Conservation (phyloP, 2,113 vertebrate species). For the Psophia crepitans region DNA sequence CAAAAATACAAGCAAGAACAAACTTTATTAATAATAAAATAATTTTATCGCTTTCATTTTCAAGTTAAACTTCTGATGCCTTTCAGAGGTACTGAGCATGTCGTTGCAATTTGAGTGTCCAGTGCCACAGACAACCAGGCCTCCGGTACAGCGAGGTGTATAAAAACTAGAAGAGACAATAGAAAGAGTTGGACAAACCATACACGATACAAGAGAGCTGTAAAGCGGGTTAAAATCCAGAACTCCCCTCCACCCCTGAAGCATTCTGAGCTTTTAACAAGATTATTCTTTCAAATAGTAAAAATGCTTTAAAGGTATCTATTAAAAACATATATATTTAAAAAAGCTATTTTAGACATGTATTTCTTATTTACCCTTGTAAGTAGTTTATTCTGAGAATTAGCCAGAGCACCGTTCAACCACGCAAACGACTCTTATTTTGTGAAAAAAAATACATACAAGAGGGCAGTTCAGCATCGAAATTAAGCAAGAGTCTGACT, state of each 20-base stretch:
- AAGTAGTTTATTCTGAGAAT: neutral
- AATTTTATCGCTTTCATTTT: neutral
- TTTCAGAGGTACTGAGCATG: neutral
- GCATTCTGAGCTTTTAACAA: neutral
- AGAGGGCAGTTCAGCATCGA: too few relatives aligned
- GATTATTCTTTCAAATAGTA: neutral
- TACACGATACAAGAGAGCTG: accelerated
- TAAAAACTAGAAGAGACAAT: neutral
- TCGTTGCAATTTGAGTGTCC: neutral
- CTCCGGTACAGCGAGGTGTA: accelerated
- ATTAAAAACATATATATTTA: neutral
- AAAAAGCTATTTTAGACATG: neutral
- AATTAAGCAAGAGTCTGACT: too few relatives aligned
- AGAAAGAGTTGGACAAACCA: neutral
- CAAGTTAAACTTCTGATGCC: too few relatives aligned
- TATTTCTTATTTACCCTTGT: neutral
- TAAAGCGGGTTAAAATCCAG: neutral
- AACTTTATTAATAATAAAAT: neutral
- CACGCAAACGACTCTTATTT: neutral
- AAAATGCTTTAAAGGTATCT: neutral
- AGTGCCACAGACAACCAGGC: neutral
- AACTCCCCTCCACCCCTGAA: neutral
- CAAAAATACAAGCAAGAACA: neutral
- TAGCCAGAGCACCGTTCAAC: neutral
- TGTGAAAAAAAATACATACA: too few relatives aligned